Evolutionary conservation across 2,888 invertebrate species (phyloP).

Genomic region (Palloptera scutellata): DNA sequence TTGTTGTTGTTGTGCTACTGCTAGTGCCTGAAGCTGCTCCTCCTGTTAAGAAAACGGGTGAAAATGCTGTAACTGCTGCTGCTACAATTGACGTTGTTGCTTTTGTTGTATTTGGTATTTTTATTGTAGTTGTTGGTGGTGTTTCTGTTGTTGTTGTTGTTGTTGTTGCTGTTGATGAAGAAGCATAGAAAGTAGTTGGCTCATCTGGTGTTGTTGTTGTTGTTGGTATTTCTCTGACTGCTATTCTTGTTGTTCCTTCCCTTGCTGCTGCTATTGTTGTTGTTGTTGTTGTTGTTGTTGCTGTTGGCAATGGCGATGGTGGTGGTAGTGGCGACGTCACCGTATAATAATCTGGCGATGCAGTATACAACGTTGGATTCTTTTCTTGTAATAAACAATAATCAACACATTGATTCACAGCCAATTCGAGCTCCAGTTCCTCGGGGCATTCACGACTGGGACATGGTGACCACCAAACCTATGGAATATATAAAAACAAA

Average conservation of each 20-base stretch:
- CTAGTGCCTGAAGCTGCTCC: conserved; percentile 38
- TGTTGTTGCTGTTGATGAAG: conserved; percentile 42
- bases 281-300: conserved; percentile 27
- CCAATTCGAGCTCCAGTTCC: conserved; percentile 76
- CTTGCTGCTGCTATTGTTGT: conserved; percentile 28
- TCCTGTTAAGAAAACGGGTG: conserved; percentile 68
- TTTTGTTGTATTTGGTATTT: conserved; percentile 41
- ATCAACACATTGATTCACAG: conserved; percentile 76
- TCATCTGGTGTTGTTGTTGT: conserved; percentile 23
- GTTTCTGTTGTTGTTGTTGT: conserved; percentile 22
- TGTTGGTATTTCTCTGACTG: conserved; percentile 32
- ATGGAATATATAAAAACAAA: not conserved
- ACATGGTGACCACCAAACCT: conserved; percentile 87
- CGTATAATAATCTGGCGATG: conserved; percentile 46
- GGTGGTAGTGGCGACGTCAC: conserved; percentile 34
- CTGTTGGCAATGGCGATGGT: conserved; percentile 26
- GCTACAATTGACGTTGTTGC: conserved; percentile 3
- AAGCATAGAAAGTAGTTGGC: not conserved
- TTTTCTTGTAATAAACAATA: conserved; percentile 71
- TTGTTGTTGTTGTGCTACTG: conserved; percentile 46
- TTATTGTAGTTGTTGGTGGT: conserved; percentile 40
- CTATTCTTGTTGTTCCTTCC: conserved; percentile 40
- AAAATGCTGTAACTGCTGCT: conserved; percentile 45
- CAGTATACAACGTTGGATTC: conserved; percentile 51
- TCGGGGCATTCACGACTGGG: conserved; percentile 81